Evolutionary conservation across 2,113 vertebrate species (phyloP).

Genomic region (Ursus arctos): DNA sequence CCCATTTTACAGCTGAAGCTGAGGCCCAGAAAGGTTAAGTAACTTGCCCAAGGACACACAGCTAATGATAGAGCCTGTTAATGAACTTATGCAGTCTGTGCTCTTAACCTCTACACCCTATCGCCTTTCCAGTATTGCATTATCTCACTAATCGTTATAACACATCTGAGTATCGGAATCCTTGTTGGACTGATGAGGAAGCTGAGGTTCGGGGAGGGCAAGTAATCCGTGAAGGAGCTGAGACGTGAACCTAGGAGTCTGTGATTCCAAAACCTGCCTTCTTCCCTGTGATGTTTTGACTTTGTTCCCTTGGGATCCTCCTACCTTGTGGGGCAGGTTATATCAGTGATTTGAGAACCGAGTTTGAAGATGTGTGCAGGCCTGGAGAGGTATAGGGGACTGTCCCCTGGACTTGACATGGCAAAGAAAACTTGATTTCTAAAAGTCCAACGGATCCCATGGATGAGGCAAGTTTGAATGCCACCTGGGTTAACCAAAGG

Average conservation of each 20-base stretch:
- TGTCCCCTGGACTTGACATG: neutral
- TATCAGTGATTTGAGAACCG: neutral
- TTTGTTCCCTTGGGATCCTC: neutral
- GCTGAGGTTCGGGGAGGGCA: neutral
- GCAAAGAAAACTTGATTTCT: neutral
- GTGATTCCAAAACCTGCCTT: neutral
- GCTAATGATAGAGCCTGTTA: neutral
- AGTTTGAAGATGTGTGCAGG: neutral
- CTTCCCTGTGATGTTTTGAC: neutral
- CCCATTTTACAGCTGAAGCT: neutral
- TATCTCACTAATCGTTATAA: neutral
- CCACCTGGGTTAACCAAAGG: neutral
- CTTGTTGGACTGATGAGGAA: neutral
- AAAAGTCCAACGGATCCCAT: neutral
- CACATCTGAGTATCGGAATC: neutral
- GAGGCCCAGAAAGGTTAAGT: slow-evolving; percentile 20
- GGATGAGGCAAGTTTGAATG: neutral
- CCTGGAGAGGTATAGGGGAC: neutral
- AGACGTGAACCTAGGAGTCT: neutral
- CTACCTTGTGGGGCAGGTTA: neutral
- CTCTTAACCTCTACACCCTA: neutral
- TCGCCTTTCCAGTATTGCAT: neutral
- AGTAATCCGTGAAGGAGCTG: neutral
- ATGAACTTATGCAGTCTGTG: neutral
- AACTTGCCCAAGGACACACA: neutral